Percentiles rank a stretch among this genome's conserved stretches.
Evolutionary conservation across 1,140 invertebrate genomes (phyloP).

Genomic region (Bombyx mori): ASM3026992v2 NC_085115.1:5428501-5429000

Average conservation of each 20-base stretch:
- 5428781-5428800: conserved; percentile 85
- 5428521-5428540: too few relatives aligned
- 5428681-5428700: too few relatives aligned
- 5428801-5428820: conserved; percentile 89
- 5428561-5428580: too few relatives aligned
- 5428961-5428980: conserved; percentile 91
- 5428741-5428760: conserved; percentile 77
- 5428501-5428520: too few relatives aligned
- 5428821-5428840: conserved; percentile 99
- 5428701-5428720: too few relatives aligned
- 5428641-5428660: too few relatives aligned
- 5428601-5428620: too few relatives aligned
- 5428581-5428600: too few relatives aligned
- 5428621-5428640: too few relatives aligned
- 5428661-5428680: too few relatives aligned
- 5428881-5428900: conserved; percentile 88
- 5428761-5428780: conserved; percentile 92
- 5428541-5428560: too few relatives aligned
- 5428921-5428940: conserved; percentile 93
- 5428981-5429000: conserved; percentile 93
- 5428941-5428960: conserved; percentile 78
- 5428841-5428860: conserved; percentile 97
- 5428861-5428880: conserved; percentile 94
- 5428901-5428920: conserved; percentile 91
- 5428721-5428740: too few relatives aligned